These are phyloP conservation scores for Lates japonicus DNA, from an alignment of 2,797 vertebrate species.

Conservation along the genomic window DNA sequence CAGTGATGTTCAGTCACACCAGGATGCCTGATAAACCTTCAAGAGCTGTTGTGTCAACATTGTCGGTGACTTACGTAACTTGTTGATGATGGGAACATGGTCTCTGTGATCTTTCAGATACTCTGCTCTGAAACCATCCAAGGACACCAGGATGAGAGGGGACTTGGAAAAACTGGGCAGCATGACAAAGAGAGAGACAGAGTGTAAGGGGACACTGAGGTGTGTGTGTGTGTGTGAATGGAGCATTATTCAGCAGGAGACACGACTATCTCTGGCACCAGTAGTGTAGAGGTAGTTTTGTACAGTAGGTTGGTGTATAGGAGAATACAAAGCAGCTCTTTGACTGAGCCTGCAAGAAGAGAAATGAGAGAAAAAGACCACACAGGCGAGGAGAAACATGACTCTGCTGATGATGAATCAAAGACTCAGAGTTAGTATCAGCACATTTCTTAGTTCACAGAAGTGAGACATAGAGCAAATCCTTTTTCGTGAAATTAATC, in stretches of 20 bases:
- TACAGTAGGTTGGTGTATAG: conserved; percentile 35
- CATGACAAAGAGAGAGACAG: conserved; percentile 11
- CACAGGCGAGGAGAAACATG: conserved; percentile 16
- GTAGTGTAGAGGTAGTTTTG: background rate
- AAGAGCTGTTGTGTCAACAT: background rate
- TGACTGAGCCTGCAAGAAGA: conserved; percentile 30
- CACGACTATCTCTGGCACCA: conserved; percentile 37
- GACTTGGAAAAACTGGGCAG: conserved; percentile 89
- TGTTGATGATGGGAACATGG: conserved; percentile 91
- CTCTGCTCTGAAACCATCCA: conserved; percentile 95
- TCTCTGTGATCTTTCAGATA: conserved; percentile 91
- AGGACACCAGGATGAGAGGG: conserved; percentile 93
- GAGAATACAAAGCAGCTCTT: conserved; percentile 57
- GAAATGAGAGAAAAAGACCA: conserved; percentile 18
- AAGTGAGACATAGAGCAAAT: background rate
- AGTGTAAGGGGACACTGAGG: background rate
- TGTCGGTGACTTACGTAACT: conserved; percentile 89
- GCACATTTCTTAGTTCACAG: conserved; percentile 1
- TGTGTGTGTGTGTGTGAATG: conserved; percentile 2
- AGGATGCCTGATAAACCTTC: background rate
- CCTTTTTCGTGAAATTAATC: background rate
- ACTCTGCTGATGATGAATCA: conserved; percentile 25
- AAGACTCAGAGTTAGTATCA: background rate
- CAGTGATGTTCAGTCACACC: conserved; percentile 16
- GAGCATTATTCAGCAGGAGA: conserved; percentile 15